A percentile compares a stretch with the other conserved stretches of the same genome.
These are phyloP conservation scores for Cataglyphis altisquamis DNA, from an alignment of 2,888 invertebrate species.

Conservation along the genomic window DNA sequence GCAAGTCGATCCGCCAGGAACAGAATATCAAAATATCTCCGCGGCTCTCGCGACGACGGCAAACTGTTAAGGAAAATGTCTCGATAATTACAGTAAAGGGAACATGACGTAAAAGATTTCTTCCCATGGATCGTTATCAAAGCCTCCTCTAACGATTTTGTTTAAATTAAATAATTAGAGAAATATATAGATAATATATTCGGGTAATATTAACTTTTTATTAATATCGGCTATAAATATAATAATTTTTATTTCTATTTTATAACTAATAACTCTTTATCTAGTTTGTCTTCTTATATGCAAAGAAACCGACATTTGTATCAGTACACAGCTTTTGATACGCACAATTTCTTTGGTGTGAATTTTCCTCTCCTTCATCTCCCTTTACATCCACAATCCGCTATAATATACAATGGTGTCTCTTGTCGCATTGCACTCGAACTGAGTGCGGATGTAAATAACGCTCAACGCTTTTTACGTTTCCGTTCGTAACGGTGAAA, in stretches of 20 bases:
- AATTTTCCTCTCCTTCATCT: constrained; percentile 6
- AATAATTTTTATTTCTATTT: not conserved
- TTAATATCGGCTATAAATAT: not conserved
- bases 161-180: constrained; percentile 4
- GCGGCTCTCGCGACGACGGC: not conserved
- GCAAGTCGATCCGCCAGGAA: constrained; percentile 23
- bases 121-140: not conserved
- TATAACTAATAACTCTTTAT: too few relatives aligned
- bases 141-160: not conserved
- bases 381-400: constrained; percentile 5
- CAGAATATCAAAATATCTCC: constrained; percentile 24
- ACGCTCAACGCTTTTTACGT: constrained; percentile 38
- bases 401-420: constrained; percentile 15
- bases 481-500: constrained; percentile 20
- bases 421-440: constrained; percentile 20
- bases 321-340: constrained; percentile 7
- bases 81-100: not conserved
- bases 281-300: too few relatives aligned
- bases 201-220: not conserved
- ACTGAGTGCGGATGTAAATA: constrained; percentile 29
- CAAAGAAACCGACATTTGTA: not conserved
- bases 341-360: constrained; percentile 9
- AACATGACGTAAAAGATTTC: not conserved
- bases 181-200: not conserved
- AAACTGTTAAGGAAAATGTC: constrained; percentile 5